Conservation (phyloP, 2,797 vertebrate genomes). For the Choloepus didactylus region DNA sequence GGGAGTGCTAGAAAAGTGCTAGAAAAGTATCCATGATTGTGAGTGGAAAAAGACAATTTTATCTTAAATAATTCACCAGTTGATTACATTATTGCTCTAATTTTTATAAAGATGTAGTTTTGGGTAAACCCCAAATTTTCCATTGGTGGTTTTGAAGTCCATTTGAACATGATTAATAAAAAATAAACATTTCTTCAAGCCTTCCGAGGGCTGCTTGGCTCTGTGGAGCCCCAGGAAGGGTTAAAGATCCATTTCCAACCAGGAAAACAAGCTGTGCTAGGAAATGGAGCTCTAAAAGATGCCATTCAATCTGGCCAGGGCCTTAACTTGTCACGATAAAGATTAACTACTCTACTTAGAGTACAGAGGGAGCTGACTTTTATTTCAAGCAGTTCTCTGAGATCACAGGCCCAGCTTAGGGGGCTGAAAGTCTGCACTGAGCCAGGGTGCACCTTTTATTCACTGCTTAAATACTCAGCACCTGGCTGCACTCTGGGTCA, state of each 20-base stretch:
- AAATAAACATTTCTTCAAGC: not conserved
- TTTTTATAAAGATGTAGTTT: conserved; percentile 43
- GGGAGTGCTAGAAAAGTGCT: not conserved
- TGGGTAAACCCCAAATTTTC: not conserved
- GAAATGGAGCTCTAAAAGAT: conserved; percentile 49
- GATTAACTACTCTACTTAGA: conserved; percentile 74
- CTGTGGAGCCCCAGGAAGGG: not conserved
- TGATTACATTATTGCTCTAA: not conserved
- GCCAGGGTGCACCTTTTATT: conserved; percentile 83
- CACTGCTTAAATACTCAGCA: conserved; percentile 85
- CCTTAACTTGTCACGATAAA: conserved; percentile 75
- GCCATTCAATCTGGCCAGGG: conserved; percentile 69
- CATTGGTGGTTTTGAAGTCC: conserved; percentile 17
- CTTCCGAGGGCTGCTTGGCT: not conserved
- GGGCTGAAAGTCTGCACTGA: conserved; percentile 77
- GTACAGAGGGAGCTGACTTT: conserved; percentile 69
- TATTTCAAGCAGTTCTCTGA: conserved; percentile 74
- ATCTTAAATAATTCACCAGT: conserved; percentile 11
- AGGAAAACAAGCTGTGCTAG: conserved; percentile 25
- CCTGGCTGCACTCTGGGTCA: conserved; percentile 86
- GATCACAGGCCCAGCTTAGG: conserved; percentile 79
- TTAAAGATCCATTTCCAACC: conserved; percentile 50
- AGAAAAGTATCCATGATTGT: conserved; percentile 18
- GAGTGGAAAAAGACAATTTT: conserved; percentile 7
- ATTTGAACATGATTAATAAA: not conserved